phyloP scores from a whole-genome alignment of 2,113 vertebrate species.

The Oncorhynchus masou region DNA sequence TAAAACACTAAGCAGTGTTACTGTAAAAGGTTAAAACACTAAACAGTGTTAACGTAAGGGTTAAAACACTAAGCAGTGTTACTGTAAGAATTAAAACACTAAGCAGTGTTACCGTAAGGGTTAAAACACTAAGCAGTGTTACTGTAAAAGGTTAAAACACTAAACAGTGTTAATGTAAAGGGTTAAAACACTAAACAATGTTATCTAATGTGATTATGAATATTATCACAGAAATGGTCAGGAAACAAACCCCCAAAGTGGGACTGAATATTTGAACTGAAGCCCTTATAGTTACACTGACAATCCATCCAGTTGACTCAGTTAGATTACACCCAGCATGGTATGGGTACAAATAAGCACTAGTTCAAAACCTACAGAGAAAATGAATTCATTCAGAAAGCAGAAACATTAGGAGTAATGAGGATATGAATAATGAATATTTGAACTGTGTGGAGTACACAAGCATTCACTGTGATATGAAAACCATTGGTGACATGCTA shows the following conservation, averaged over 20 bases:
- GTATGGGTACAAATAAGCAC: neutral
- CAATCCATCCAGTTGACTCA: neutral
- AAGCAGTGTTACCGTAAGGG: too few relatives aligned
- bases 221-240: neutral
- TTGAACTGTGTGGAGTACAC: conserved; percentile 25
- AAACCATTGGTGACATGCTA: conserved; percentile 13
- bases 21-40: too few relatives aligned
- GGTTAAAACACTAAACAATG: too few relatives aligned
- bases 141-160: too few relatives aligned
- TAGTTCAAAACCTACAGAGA: neutral
- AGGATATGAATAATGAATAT: conserved; percentile 26
- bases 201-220: neutral
- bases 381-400: conserved; percentile 38
- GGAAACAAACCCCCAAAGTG: neutral
- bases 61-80: too few relatives aligned
- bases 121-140: too few relatives aligned
- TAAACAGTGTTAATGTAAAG: too few relatives aligned
- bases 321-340: neutral
- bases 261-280: neutral
- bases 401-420: conserved; percentile 16
- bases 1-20: too few relatives aligned
- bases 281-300: neutral
- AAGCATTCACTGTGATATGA: conserved; percentile 34
- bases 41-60: too few relatives aligned
- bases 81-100: too few relatives aligned